phyloP scores from a whole-genome alignment of 2,888 invertebrate genomes.

The Chymomyza caudatula region DNA sequence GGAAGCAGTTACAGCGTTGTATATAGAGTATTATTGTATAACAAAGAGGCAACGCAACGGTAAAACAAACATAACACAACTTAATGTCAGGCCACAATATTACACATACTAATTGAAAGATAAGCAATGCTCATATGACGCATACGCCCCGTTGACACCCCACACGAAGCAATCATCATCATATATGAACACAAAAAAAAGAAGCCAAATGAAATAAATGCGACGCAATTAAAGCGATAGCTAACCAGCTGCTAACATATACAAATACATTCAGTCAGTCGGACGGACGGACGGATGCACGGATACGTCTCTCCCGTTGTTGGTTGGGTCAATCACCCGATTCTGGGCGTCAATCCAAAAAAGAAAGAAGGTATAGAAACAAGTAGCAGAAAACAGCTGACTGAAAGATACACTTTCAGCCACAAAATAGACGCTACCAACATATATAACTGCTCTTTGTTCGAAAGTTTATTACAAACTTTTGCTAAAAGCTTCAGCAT shows the following conservation, averaged over 20 bases:
- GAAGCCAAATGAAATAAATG: conserved; percentile 21
- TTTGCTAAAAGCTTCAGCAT: too few relatives aligned
- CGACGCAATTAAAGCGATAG: conserved; percentile 41
- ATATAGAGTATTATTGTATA: not conserved
- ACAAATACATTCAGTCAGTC: not conserved
- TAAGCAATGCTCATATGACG: conserved; percentile 33
- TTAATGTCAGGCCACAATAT: not conserved
- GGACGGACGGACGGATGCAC: conserved; percentile 2
- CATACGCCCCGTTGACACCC: conserved; percentile 33
- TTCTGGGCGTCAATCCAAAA: conserved; percentile 14
- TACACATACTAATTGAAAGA: not conserved
- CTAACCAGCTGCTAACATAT: not conserved
- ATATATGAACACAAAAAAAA: not conserved
- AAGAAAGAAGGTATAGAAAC: not conserved
- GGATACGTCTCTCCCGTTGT: not conserved
- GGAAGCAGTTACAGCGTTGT: not conserved
- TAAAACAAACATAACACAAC: not conserved
- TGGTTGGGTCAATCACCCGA: conserved; percentile 23
- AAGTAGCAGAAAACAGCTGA: too few relatives aligned
- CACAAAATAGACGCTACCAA: not conserved
- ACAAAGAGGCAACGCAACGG: not conserved
- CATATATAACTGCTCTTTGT: too few relatives aligned
- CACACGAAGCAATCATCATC: not conserved
- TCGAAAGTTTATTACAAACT: too few relatives aligned
- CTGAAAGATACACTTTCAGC: not conserved